phyloP scores from a whole-genome alignment of 2,113 vertebrate species.

The Labeo catla region DNA sequence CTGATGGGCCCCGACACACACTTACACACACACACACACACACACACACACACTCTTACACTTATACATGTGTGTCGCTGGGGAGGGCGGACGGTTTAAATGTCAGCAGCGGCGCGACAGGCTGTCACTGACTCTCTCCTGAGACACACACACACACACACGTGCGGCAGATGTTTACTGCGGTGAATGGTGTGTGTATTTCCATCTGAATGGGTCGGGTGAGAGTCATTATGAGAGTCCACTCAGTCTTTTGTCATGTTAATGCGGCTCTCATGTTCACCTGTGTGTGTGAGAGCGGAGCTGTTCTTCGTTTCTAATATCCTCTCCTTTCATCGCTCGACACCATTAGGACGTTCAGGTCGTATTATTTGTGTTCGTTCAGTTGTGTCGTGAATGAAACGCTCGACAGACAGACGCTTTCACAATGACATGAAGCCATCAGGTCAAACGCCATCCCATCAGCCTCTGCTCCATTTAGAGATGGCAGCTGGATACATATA shows the following conservation, averaged over 20 bases:
- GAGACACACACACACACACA: constrained; percentile 42
- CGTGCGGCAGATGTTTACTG: constrained; percentile 67
- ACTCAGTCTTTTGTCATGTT: constrained; percentile 67
- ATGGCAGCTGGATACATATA: not conserved
- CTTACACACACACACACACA: constrained; percentile 4
- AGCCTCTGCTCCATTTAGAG: not conserved
- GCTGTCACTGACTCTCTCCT: constrained; percentile 47
- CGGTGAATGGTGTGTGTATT: constrained; percentile 67
- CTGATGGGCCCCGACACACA: constrained; percentile 24
- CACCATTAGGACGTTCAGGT: not conserved
- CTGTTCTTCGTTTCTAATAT: not conserved
- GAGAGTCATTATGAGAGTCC: constrained; percentile 66
- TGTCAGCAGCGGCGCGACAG: constrained; percentile 43
- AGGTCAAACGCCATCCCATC: not conserved
- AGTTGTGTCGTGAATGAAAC: not conserved
- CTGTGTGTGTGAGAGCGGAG: not conserved
- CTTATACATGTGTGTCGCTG: not conserved
- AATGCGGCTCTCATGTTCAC: constrained; percentile 52
- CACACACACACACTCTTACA: constrained; percentile 25
- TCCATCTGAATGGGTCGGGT: constrained; percentile 65
- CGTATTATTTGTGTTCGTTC: not conserved
- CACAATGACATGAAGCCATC: not conserved
- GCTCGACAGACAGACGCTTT: not conserved
- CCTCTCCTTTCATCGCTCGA: not conserved
- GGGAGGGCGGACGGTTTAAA: not conserved